Base-by-base conservation (phyloP, 2,113 vertebrate species). In the Microtus ochrogaster region DNA sequence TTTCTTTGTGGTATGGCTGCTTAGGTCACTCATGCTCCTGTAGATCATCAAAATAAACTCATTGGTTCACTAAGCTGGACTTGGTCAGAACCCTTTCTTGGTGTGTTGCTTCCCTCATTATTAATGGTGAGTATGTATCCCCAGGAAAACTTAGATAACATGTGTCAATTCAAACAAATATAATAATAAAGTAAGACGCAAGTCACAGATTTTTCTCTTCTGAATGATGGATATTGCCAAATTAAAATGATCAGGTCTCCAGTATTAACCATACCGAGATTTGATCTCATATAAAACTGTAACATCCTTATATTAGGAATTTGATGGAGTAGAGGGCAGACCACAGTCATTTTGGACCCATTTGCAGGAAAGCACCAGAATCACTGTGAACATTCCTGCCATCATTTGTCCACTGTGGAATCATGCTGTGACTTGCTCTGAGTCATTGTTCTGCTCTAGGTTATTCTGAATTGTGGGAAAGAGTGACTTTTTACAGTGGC, bases 101-200 rank as follows among this genome's bases (percentile, higher is more conserved):
- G 36, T 73, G 41, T 55, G 55, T 19, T 58, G 55, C 49, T 17
- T 3, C 52, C 14, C 52, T 55, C 52, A 55, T 16, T 55, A 55
- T 55, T 55, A 55, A 55, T 17, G 52, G 52, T 55, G 14, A 55
- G 52, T 55, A 55, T 55, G 52, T 55, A 55, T 55, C 0, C 52
- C 52, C 52, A 55, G 52, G 3, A 55, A 55, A 55, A 73, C n/a
- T 26, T 49, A 88, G 33, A 39, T 7, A 88, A 26, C 6, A 87
- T 19, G 11, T 85, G 61, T 68, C 73, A 77, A 24, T 68, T 52
- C 49, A 58, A 94, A 47, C 24, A 79, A 72, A 33, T 24, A 44
- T 12, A 73, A 72, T 44, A 24, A 28, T 52, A 63, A 39, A 36
- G 19, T 0, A 86, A 66, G 19, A 26, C 1, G 2, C 0, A 4